Conservation (phyloP, 1,140 invertebrate genomes). For the Drosophila mayri region DNA sequence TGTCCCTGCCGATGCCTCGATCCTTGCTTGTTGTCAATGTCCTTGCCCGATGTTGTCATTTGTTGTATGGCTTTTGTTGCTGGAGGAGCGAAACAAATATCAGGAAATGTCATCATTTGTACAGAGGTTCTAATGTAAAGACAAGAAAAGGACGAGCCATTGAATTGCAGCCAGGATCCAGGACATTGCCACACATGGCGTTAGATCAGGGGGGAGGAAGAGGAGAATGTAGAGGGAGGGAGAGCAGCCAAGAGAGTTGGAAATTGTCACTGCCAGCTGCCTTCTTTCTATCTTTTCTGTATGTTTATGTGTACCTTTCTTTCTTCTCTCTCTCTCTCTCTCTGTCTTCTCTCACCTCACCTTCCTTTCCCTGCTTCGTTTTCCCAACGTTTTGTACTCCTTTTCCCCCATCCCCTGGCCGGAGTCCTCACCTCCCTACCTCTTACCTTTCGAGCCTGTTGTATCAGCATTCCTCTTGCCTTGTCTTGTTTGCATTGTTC, state of each 20-base stretch:
- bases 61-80: constrained; percentile 47
- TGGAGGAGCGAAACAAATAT: constrained; percentile 70
- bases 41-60: constrained; percentile 22
- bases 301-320: constrained; percentile 2
- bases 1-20: neutral
- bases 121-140: constrained; percentile 20
- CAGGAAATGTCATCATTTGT: constrained; percentile 83
- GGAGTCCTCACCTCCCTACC: neutral
- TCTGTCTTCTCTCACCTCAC: constrained; percentile 8
- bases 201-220: constrained; percentile 15
- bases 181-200: constrained; percentile 72
- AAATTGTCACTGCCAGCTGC: constrained; percentile 57
- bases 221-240: neutral
- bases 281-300: constrained; percentile 17
- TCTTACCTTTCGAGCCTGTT: constrained; percentile 43
- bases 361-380: neutral
- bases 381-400: constrained; percentile 32
- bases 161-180: constrained; percentile 41
- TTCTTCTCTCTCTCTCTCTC: constrained; percentile 20
- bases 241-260: constrained; percentile 8
- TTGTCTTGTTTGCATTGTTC: constrained; percentile 82
- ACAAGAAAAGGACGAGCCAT: constrained; percentile 31
- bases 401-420: neutral
- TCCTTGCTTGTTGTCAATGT: constrained; percentile 7
- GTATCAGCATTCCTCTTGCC: constrained; percentile 71